Evolutionary conservation across 1,140 invertebrate genomes (phyloP), one percentile per base, ranked within the genome.

Genomic region (Pollicipes pollicipes): DNA sequence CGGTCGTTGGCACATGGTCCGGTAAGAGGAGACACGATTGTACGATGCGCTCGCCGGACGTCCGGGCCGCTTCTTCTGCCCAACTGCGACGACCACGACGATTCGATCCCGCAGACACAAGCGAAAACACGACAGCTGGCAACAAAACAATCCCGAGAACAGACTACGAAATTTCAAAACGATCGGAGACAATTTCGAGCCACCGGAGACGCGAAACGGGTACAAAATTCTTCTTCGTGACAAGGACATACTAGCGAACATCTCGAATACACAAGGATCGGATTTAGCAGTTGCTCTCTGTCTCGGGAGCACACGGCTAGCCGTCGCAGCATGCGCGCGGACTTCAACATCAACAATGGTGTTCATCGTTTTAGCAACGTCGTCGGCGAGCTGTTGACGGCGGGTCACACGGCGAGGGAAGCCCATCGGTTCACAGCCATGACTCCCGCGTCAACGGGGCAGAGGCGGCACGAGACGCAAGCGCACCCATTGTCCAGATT

Each of bases 401-500:
- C n/a, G 13, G 45, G 45, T 58, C 45, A 58, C 45, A 58, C 13
- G 24, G 45, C 45, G 45, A 58, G 45, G 45, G 45, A 58, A 58
- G 45, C 45, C 45, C 45, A 58, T 58, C 45, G 45, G 45, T 58
- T 58, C 45, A 58, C 45, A 58, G 45, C 45, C 45, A 58, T 58
- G 45, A 58, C 45, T 21, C 35, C 45, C 45, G 45, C 45, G 45
- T 58, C 45, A 21, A 17, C 45, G 45, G 45, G 45, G 8, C 45
- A 58, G 45, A 58, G 45, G 45, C 45, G 45, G 45, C 13, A 58
- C 45, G 24, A 58, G 45, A 58, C 45, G 10, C 13, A n/a, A 58
- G 45, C 24, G 45, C 45, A 58, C 45, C 45, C 3, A 21, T 3
- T 58, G 45, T 58, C 45, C 45, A 58, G 45, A 58, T 58, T 58